Base-by-base conservation (phyloP, 2,888 invertebrate species). In the Tetanocera ferruginea region DNA sequence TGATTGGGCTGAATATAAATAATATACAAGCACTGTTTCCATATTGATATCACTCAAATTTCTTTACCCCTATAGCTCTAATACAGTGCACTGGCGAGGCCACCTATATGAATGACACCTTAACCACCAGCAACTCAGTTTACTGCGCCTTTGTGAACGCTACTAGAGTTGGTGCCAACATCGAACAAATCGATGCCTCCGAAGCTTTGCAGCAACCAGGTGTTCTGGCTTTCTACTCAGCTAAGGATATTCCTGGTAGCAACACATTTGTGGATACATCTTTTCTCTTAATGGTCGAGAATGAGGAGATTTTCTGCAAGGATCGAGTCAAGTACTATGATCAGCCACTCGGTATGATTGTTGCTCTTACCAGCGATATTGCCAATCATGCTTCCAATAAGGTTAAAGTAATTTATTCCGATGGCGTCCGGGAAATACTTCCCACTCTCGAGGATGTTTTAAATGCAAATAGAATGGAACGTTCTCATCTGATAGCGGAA, bases 1-100 rank as follows among this genome's bases (percentile, higher is more conserved):
- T n/a, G n/a, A n/a, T n/a, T n/a, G n/a, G n/a, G n/a, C n/a, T n/a
- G n/a, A n/a, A n/a, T n/a, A n/a, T n/a, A n/a, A n/a, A n/a, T n/a
- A n/a, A n/a, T n/a, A n/a, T n/a, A n/a, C n/a, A n/a, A n/a, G n/a
- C n/a, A n/a, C n/a, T n/a, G n/a, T n/a, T n/a, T n/a, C n/a, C 31
- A 37, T 43, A 8, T 60, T 0, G 5, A 28, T 17, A 34, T n/a
- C 5, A 17, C 2, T 8, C 31, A 34, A n/a, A 71, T 19, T 72
- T 11, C 43, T 14, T 9, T 6, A 6, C 37, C 57, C 2, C 17
- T 4, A 28, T 5, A 89, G 93, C 93, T 0, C 87, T 93, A 8
- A 91, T 92, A 57, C 93, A 94, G 83, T 92, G 93, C 81, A 90
- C 92, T 83, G 97, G 97, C 0, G 95, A 95, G 87, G 95, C 95